These are phyloP conservation scores for Microplitis demolitor DNA, from an alignment of 1,140 invertebrate genomes.

Conservation along the genomic window DNA sequence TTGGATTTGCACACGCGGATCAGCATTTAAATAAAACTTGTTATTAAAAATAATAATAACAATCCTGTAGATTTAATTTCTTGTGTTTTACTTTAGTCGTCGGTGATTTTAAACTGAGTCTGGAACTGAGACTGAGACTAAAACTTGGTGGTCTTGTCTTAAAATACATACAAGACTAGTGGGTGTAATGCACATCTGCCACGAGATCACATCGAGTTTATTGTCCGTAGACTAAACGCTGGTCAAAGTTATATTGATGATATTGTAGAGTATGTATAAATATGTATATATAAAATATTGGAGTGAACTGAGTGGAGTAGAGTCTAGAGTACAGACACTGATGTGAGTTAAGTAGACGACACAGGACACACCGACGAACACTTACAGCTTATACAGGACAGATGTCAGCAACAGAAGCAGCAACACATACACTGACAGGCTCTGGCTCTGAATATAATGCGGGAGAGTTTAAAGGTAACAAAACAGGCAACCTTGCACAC, in stretches of 20 bases:
- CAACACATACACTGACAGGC: no score
- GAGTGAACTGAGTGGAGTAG: neutral
- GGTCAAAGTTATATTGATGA: neutral
- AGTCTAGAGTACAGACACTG: neutral
- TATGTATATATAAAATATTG: neutral
- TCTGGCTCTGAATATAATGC: neutral
- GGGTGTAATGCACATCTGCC: conserved; percentile 14
- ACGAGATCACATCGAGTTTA: neutral
- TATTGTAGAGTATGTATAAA: neutral
- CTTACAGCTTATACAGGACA: neutral
- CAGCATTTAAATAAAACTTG: neutral
- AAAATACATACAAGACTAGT: conserved; percentile 4
- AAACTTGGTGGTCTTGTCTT: neutral
- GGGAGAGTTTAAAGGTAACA: conserved; percentile 15
- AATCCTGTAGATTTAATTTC: no score
- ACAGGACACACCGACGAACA: no score
- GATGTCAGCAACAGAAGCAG: no score
- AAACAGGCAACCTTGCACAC: conserved; percentile 18
- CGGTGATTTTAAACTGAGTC: no score
- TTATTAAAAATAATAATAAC: no score
- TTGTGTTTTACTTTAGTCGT: no score
- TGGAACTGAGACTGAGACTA: no score
- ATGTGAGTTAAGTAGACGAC: neutral
- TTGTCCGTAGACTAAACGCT: no score
- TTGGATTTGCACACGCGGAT: neutral